phyloP scores from a whole-genome alignment of 2,888 invertebrate genomes.

The Tenthredo scrophulariae region DNA sequence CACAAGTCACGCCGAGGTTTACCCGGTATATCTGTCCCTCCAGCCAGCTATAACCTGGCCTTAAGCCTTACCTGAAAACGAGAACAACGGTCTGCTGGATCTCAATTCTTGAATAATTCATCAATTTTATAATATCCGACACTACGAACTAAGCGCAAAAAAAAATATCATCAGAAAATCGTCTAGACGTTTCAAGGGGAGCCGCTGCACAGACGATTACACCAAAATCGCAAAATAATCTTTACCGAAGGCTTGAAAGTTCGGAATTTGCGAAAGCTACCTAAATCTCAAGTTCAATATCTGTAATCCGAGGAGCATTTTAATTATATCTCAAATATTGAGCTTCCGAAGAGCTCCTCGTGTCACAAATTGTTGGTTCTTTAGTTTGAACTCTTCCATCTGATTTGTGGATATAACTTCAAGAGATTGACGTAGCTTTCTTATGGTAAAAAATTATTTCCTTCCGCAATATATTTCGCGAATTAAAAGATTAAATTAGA shows the following conservation, averaged over 20 bases:
- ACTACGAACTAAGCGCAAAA: not conserved
- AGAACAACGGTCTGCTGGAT: not conserved
- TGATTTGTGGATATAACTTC: no score
- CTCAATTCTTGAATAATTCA: constrained; percentile 10
- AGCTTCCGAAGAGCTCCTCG: no score
- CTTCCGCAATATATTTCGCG: no score
- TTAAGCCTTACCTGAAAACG: not conserved
- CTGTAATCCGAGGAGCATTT: not conserved
- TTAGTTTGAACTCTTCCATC: no score
- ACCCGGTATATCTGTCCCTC: constrained; percentile 3
- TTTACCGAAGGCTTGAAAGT: no score
- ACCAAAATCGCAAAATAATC: not conserved
- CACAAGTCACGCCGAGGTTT: constrained; percentile 25
- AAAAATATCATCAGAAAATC: not conserved
- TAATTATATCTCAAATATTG: not conserved
- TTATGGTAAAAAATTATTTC: no score
- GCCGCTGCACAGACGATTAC: not conserved
- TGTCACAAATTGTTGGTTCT: no score
- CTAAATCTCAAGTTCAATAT: not conserved
- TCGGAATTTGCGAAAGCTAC: no score
- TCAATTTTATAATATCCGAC: constrained; percentile 9
- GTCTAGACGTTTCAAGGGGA: not conserved
- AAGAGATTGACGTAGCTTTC: no score
- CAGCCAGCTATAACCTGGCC: not conserved
- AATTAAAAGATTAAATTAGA: no score